Percentiles rank a stretch among this genome's conserved stretches.
Evolutionary conservation across 2,888 invertebrate genomes (phyloP).

Genomic region (Drosophila emarginata): DNA sequence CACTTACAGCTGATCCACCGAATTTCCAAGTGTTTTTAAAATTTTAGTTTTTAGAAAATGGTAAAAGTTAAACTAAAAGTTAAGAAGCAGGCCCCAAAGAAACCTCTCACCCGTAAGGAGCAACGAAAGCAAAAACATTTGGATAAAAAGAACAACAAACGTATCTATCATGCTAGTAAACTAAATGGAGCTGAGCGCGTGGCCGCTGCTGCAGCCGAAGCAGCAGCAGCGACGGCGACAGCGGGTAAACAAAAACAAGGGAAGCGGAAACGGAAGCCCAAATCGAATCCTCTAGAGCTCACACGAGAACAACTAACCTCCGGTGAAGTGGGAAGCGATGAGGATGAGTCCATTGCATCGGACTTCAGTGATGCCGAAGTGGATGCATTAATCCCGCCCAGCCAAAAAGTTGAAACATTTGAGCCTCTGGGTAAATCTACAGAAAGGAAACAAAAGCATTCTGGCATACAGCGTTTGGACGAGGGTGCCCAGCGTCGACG

Average conservation of each 20-base stretch:
- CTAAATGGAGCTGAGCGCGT: constrained; percentile 69
- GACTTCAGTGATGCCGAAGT: constrained; percentile 73
- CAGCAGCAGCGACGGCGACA: constrained; percentile 28
- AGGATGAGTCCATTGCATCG: constrained; percentile 26
- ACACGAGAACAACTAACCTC: constrained; percentile 61
- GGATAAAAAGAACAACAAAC: constrained; percentile 86
- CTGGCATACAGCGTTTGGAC: constrained; percentile 61
- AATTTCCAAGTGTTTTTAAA: background rate
- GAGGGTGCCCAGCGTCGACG: constrained; percentile 80
- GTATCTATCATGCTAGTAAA: constrained; percentile 77
- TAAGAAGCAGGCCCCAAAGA: constrained; percentile 34
- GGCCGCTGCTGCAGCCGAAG: constrained; percentile 58
- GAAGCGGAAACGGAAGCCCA: constrained; percentile 31
- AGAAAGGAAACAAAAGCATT: constrained; percentile 43
- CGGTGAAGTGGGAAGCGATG: constrained; percentile 63
- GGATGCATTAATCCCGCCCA: constrained; percentile 16
- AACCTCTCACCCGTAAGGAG: constrained; percentile 85
- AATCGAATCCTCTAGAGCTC: constrained; percentile 62
- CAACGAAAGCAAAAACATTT: constrained; percentile 88
- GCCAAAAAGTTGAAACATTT: constrained; percentile 27
- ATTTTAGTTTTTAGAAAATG: background rate
- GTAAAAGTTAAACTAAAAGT: constrained; percentile 61
- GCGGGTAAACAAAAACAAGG: constrained; percentile 34
- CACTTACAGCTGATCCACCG: constrained; percentile 27
- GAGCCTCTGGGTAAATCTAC: constrained; percentile 40